phyloP scores from a whole-genome alignment of 92 coral and sea anemone genomes.

The Phymanthus crucifer region DNA sequence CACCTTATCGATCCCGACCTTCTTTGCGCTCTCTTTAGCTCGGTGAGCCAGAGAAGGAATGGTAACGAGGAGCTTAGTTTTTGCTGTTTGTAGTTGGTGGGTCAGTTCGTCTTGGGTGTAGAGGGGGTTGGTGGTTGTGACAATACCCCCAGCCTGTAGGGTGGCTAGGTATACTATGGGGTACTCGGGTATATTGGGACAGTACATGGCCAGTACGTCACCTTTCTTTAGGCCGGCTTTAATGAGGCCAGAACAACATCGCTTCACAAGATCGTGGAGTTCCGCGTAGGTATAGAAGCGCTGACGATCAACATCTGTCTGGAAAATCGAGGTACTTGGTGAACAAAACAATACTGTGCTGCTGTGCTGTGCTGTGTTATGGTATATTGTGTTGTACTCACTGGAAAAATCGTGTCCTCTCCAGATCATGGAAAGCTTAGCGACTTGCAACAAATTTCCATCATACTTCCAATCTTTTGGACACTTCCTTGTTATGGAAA shows the following conservation, averaged over 20 bases:
- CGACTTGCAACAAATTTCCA: too few relatives aligned
- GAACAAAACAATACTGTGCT: background rate
- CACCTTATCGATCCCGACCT: constrained; percentile 48
- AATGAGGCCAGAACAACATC: constrained; percentile 66
- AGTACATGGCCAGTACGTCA: constrained; percentile 72
- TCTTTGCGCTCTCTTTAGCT: constrained; percentile 64
- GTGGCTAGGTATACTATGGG: constrained; percentile 70
- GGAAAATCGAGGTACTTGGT: background rate
- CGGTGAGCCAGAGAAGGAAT: constrained; percentile 59
- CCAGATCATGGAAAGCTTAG: too few relatives aligned
- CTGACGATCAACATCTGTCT: constrained; percentile 65
- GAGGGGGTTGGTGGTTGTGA: constrained; percentile 66
- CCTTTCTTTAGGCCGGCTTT: constrained; percentile 77
- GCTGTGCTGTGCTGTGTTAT: background rate
- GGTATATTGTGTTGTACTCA: too few relatives aligned
- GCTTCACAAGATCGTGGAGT: constrained; percentile 53
- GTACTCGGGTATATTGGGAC: constrained; percentile 71
- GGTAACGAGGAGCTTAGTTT: constrained; percentile 73
- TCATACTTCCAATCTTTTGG: too few relatives aligned
- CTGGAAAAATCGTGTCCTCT: too few relatives aligned
- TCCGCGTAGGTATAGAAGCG: constrained; percentile 69
- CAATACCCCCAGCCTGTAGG: constrained; percentile 70
- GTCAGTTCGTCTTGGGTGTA: constrained; percentile 74
- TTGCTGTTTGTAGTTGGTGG: constrained; percentile 63
- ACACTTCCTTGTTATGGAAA: too few relatives aligned